These are phyloP conservation scores for Orientallactaga sibirica DNA, from an alignment of 2,797 vertebrate species.

Conservation along the genomic window DNA sequence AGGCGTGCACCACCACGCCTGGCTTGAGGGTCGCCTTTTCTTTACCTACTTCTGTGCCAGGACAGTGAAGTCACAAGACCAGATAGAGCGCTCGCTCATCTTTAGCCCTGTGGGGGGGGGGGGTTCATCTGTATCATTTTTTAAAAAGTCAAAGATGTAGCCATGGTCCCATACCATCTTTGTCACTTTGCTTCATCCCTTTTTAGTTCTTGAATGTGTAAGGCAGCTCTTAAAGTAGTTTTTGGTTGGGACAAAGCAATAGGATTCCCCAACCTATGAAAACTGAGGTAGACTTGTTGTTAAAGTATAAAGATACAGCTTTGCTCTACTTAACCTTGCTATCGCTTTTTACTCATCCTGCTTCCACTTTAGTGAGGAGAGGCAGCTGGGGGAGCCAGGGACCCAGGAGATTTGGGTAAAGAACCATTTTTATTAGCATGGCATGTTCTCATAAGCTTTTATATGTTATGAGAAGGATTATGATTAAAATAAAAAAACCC, in stretches of 20 bases:
- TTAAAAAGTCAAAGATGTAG: neutral
- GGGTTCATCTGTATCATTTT: neutral
- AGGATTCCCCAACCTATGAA: accelerated
- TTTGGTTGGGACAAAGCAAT: conserved; percentile 40
- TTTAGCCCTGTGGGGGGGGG: neutral
- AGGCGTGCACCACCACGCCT: too few species aligned
- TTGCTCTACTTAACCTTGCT: conserved; percentile 80
- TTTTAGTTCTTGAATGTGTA: conserved; percentile 5
- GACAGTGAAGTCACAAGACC: neutral
- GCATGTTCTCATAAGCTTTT: conserved; percentile 71
- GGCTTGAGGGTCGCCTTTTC: neutral
- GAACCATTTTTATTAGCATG: conserved; percentile 82
- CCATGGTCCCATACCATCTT: neutral
- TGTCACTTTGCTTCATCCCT: neutral
- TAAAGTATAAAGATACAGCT: conserved; percentile 56
- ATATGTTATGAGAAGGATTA: neutral
- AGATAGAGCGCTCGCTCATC: neutral
- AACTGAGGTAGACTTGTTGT: neutral
- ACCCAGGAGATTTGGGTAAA: conserved; percentile 81
- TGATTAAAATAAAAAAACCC: conserved; percentile 61
- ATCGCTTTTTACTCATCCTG: conserved; percentile 80
- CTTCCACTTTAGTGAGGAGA: conserved; percentile 83
- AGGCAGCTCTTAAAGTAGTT: conserved; percentile 16
- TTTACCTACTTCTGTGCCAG: neutral
- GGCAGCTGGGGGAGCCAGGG: conserved; percentile 81